phyloP scores from a whole-genome alignment of 2,888 invertebrate species.

The Tachina grossa region DNA sequence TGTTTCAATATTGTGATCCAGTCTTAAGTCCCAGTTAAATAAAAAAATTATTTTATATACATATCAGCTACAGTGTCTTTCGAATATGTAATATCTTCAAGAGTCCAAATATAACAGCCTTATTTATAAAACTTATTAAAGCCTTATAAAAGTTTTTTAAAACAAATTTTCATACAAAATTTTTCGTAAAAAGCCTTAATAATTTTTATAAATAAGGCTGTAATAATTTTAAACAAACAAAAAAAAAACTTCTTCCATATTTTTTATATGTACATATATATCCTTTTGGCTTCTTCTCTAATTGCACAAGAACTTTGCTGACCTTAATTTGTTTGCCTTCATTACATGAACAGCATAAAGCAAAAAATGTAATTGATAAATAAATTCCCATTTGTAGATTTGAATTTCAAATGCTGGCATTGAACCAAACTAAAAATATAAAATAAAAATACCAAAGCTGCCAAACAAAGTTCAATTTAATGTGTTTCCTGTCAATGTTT shows the following conservation, averaged over 20 bases:
- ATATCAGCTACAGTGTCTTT: too few species aligned
- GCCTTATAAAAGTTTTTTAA: too few species aligned
- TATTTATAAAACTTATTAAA: too few species aligned
- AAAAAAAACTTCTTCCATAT: background rate
- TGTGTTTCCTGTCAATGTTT: slow-evolving; percentile 59
- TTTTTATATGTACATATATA: background rate
- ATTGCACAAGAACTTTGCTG: slow-evolving; percentile 25
- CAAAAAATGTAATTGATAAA: slow-evolving; percentile 52
- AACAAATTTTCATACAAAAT: too few species aligned
- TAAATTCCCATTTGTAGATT: slow-evolving; percentile 57
- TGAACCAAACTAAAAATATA: slow-evolving; percentile 33
- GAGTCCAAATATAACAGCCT: too few species aligned
- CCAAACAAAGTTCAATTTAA: slow-evolving; percentile 45
- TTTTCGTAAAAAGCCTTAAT: too few species aligned
- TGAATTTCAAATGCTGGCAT: slow-evolving; percentile 54
- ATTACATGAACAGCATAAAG: slow-evolving; percentile 13
- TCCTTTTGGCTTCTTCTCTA: background rate
- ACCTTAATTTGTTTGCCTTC: slow-evolving; percentile 49
- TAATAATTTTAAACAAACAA: background rate
- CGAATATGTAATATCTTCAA: too few species aligned
- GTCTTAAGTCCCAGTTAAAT: too few species aligned
- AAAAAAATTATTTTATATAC: too few species aligned
- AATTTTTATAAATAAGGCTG: background rate
- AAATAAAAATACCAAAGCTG: slow-evolving; percentile 5
- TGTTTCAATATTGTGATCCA: too few species aligned